A percentile compares a stretch with the other conserved stretches of the same genome.
Evolutionary conservation across 2,888 invertebrate species (phyloP).

Genomic region (Lysandra bellargus): DNA sequence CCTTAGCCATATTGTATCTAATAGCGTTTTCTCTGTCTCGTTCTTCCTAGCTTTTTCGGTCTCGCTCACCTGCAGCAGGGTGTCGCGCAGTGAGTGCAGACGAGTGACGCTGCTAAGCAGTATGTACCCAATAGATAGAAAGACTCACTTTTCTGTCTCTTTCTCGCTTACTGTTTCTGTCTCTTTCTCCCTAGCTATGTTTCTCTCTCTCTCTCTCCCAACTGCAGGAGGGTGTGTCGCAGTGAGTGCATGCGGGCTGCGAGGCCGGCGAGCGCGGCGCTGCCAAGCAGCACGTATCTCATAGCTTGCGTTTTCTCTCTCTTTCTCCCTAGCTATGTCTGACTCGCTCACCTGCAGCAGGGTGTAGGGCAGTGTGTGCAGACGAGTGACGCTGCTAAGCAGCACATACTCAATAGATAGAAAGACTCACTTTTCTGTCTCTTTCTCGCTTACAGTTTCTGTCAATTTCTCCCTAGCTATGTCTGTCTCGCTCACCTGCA

Average conservation of each 20-base stretch:
- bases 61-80: not conserved
- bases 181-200: not conserved
- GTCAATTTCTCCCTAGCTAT: not conserved
- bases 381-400: too few species aligned
- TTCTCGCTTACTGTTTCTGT: not conserved
- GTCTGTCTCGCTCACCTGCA: slow-evolving; percentile 81
- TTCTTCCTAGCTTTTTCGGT: not conserved
- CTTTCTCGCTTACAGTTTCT: too few species aligned
- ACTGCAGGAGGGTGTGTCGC: slow-evolving; percentile 91
- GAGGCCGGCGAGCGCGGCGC: slow-evolving; percentile 90
- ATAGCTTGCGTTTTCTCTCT: too few species aligned
- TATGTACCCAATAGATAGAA: too few species aligned
- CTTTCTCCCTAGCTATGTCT: not conserved
- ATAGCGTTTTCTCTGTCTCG: not conserved
- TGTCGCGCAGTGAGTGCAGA: too few species aligned
- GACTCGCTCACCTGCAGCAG: not conserved
- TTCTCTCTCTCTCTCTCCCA: slow-evolving; percentile 51
- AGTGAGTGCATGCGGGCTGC: slow-evolving; percentile 89
- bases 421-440: too few species aligned
- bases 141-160: too few species aligned
- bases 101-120: too few species aligned
- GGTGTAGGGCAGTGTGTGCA: too few species aligned
- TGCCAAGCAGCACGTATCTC: slow-evolving; percentile 68
- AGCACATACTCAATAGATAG: too few species aligned
- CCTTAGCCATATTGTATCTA: too few species aligned